Conservation (phyloP, 35 echinoderm and acorn worm genomes). For the Stichopus chloronotus region DNA sequence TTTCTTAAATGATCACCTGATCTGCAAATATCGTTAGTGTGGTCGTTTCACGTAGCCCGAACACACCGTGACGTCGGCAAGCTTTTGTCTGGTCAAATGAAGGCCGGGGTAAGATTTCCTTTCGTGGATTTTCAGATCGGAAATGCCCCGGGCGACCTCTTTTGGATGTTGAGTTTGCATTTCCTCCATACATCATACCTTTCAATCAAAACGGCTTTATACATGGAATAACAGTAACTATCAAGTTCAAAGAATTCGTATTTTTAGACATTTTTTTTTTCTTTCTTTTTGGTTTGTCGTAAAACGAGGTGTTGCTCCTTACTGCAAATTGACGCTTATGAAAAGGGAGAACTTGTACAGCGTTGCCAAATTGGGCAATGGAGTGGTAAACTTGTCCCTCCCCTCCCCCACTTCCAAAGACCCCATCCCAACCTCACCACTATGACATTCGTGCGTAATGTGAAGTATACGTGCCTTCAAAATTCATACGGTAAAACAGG, state of each 20-base stretch:
- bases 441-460: too few relatives aligned
- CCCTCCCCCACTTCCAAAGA: too few relatives aligned
- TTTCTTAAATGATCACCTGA: background rate
- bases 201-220: background rate
- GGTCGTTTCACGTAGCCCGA: background rate
- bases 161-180: background rate
- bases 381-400: too few relatives aligned
- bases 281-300: background rate
- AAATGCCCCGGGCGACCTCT: background rate
- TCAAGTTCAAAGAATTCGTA: background rate
- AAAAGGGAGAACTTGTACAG: too few relatives aligned
- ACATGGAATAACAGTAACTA: background rate
- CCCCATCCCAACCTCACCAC: too few relatives aligned
- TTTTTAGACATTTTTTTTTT: background rate
- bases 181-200: background rate
- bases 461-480: too few relatives aligned
- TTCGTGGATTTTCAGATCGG: background rate
- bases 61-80: background rate
- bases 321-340: too few relatives aligned
- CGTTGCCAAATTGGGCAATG: too few relatives aligned
- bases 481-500: too few relatives aligned
- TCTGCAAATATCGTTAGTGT: background rate
- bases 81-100: background rate
- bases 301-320: too few relatives aligned
- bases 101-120: background rate